Evolutionary conservation across 2,888 invertebrate genomes (phyloP).

Genomic region (Lithosia quadra): DNA sequence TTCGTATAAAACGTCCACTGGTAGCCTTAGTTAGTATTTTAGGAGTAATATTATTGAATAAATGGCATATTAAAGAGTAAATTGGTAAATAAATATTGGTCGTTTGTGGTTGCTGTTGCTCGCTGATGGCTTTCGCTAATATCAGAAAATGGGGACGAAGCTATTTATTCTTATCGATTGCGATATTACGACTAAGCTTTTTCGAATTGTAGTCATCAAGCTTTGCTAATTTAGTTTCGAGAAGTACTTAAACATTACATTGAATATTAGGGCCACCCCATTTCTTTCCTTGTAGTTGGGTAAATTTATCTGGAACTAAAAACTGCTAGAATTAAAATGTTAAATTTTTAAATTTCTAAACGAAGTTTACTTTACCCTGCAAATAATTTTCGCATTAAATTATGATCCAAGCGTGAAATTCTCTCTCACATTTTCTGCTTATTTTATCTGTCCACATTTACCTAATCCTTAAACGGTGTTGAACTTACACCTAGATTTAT

Average conservation of each 20-base stretch:
- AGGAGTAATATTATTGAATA: background rate
- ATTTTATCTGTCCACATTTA: background rate
- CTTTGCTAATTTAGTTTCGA: background rate
- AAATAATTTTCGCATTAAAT: slow-evolving; percentile 6
- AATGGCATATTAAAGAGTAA: slow-evolving; percentile 13
- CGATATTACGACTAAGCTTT: background rate
- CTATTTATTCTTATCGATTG: background rate
- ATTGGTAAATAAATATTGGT: slow-evolving; percentile 20
- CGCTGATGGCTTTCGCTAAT: background rate
- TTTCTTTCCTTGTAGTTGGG: too few relatives aligned
- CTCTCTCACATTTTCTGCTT: background rate
- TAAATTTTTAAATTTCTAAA: background rate
- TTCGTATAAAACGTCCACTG: slow-evolving; percentile 14
- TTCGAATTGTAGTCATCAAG: background rate
- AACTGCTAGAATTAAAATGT: too few relatives aligned
- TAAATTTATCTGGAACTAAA: too few relatives aligned
- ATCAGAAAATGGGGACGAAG: background rate
- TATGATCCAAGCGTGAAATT: background rate
- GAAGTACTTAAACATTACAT: too few relatives aligned
- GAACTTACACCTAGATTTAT: background rate
- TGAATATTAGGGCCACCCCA: too few relatives aligned
- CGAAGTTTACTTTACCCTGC: background rate
- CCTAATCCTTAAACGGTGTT: background rate
- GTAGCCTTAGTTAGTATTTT: slow-evolving; percentile 10
- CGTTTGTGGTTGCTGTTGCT: slow-evolving; percentile 11